Evolutionary conservation across 2,888 invertebrate genomes (phyloP).

Genomic region (Drosophila bunnanda): DNA sequence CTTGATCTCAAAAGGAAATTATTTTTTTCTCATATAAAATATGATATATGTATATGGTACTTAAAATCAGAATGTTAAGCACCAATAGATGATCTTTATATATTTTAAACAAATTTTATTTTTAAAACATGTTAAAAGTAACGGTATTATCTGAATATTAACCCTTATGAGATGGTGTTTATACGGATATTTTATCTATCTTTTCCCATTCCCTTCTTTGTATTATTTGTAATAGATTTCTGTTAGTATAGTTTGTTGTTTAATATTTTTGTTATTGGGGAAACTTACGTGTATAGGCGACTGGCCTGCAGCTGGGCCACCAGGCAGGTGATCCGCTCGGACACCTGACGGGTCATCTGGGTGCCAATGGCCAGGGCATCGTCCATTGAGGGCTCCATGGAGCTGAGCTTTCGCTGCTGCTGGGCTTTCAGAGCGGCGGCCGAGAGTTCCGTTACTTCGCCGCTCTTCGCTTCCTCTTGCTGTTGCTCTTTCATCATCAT

Average conservation of each 20-base stretch:
- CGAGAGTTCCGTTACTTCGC: conserved; percentile 5
- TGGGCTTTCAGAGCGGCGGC: conserved; percentile 42
- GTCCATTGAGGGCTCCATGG: conserved; percentile 73
- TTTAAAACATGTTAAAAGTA: no score
- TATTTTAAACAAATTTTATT: background rate
- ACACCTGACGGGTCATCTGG: conserved; percentile 77
- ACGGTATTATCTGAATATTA: no score
- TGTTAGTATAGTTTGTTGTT: background rate
- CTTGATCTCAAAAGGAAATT: background rate
- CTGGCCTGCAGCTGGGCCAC: conserved; percentile 74
- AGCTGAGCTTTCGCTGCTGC: conserved; percentile 71
- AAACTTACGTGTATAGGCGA: conserved; percentile 82
- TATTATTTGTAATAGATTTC: background rate
- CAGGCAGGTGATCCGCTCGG: conserved; percentile 65
- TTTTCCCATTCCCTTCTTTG: background rate
- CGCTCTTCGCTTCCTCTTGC: conserved; percentile 26
- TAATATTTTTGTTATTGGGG: no score
- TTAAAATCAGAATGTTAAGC: background rate
- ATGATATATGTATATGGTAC: background rate
- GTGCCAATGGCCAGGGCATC: conserved; percentile 82
- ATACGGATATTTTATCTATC: background rate
- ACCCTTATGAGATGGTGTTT: background rate
- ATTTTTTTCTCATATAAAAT: background rate
- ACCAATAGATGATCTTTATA: background rate
- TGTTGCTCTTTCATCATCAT: conserved; percentile 25